phyloP scores from a whole-genome alignment of 2,888 invertebrate genomes.

The Drosophila trichaetosa region DNA sequence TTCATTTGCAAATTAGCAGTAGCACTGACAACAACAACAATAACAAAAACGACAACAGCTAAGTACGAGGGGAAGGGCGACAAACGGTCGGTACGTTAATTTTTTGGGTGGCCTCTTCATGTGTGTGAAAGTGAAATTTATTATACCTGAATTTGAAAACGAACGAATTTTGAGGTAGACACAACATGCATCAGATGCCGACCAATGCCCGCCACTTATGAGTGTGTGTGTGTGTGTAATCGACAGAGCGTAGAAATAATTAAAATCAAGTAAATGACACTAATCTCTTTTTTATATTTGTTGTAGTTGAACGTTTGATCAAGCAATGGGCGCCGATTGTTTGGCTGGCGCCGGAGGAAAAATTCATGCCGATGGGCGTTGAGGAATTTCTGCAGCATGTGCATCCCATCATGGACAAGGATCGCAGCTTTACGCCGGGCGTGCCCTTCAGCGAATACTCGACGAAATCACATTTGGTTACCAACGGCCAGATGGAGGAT shows the following conservation, averaged over 20 bases:
- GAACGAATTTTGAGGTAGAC: constrained; percentile 64
- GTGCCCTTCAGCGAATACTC: constrained; percentile 83
- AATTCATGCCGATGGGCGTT: constrained; percentile 88
- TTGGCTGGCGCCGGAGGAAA: constrained; percentile 88
- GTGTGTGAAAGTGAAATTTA: constrained; percentile 80
- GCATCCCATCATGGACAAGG: constrained; percentile 84
- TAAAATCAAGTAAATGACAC: constrained; percentile 43
- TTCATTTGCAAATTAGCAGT: constrained; percentile 65
- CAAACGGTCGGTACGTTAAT: constrained; percentile 33
- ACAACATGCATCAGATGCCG: constrained; percentile 7
- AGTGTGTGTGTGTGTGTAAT: constrained; percentile 47
- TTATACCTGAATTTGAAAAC: constrained; percentile 64
- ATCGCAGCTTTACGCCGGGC: constrained; percentile 73
- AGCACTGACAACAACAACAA: constrained; percentile 22
- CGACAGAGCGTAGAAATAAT: constrained; percentile 45
- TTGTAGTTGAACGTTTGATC: constrained; percentile 85
- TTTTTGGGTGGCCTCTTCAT: constrained; percentile 61
- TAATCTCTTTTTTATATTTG: constrained; percentile 22
- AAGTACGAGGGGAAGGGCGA: constrained; percentile 19
- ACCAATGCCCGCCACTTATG: constrained; percentile 15
- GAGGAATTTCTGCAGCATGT: constrained; percentile 88
- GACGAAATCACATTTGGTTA: constrained; percentile 85
- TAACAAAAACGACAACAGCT: constrained; percentile 15
- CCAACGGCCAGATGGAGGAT: constrained; percentile 85
- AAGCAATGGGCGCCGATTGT: constrained; percentile 88